Conservation (phyloP, 2,113 vertebrate species). For the Salvelinus fontinalis region DNA sequence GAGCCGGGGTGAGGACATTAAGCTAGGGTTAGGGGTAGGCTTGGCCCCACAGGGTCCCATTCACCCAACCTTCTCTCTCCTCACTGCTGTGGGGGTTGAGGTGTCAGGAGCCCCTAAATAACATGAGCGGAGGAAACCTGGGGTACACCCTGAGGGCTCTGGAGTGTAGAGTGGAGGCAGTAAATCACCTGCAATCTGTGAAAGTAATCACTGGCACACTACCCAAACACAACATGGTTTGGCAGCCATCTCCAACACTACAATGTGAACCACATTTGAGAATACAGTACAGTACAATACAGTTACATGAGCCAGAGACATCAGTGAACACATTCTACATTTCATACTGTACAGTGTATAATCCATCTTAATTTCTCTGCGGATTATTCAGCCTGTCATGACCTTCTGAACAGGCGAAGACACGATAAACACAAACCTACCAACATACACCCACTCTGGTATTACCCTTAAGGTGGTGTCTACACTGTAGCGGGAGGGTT, state of each 20-base stretch:
- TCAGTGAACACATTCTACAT: not conserved
- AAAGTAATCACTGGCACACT: conserved; percentile 22
- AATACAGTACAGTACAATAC: not conserved
- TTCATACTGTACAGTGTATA: not conserved
- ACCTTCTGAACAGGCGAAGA: not conserved
- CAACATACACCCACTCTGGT: not conserved
- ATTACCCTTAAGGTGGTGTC: not conserved
- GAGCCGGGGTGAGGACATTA: too few species aligned
- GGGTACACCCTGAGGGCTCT: not conserved
- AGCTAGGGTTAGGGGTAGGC: too few species aligned
- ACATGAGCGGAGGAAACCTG: conserved; percentile 29
- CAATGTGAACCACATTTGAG: not conserved
- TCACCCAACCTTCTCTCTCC: too few species aligned
- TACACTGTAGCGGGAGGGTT: not conserved
- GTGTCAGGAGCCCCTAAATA: conserved; percentile 18
- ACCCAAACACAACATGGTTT: not conserved
- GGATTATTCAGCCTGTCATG: not conserved
- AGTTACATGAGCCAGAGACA: not conserved
- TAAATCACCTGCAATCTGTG: conserved; percentile 36
- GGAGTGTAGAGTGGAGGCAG: not conserved
- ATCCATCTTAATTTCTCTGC: not conserved
- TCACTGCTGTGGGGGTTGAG: conserved; percentile 5
- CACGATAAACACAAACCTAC: not conserved
- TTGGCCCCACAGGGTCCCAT: too few species aligned
- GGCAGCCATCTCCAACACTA: not conserved